A percentile compares a stretch with the other conserved stretches of the same genome.
Conservation (phyloP, 2,113 vertebrate species). For the Trichechus manatus region DNA sequence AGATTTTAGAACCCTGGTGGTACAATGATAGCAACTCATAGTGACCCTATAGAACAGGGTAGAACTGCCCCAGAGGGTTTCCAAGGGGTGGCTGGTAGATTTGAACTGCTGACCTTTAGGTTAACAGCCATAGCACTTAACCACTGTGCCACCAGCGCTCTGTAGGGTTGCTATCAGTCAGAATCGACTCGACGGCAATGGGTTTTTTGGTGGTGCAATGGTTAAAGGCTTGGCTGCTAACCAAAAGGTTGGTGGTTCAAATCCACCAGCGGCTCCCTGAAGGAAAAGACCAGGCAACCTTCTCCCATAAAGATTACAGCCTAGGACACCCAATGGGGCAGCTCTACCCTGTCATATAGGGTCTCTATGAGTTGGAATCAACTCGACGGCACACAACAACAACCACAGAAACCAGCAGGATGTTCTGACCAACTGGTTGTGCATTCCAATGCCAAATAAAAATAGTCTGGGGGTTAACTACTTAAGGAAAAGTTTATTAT, state of each 20-base stretch:
- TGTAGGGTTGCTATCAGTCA: too few relatives aligned
- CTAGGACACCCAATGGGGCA: too few relatives aligned
- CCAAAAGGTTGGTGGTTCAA: background rate
- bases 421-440: conserved; percentile 24
- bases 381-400: background rate
- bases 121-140: too few relatives aligned
- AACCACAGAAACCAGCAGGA: conserved; percentile 36
- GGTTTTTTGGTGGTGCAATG: background rate
- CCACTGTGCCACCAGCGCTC: too few relatives aligned
- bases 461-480: conserved; percentile 50
- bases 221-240: background rate
- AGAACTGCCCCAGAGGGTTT: too few relatives aligned
- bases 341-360: background rate
- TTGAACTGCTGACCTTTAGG: too few relatives aligned
- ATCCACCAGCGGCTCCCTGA: background rate
- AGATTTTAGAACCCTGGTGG: background rate
- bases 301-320: background rate
- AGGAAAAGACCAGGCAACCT: background rate
- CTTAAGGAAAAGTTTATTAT: conserved; percentile 45
- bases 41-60: too few relatives aligned
- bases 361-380: background rate
- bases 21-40: background rate
- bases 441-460: conserved; percentile 54
- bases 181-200: too few relatives aligned
- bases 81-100: too few relatives aligned